Percentiles rank a stretch among this genome's conserved stretches.
phyloP scores from a whole-genome alignment of 2,113 vertebrate species.

The Mixornis gularis region DNA sequence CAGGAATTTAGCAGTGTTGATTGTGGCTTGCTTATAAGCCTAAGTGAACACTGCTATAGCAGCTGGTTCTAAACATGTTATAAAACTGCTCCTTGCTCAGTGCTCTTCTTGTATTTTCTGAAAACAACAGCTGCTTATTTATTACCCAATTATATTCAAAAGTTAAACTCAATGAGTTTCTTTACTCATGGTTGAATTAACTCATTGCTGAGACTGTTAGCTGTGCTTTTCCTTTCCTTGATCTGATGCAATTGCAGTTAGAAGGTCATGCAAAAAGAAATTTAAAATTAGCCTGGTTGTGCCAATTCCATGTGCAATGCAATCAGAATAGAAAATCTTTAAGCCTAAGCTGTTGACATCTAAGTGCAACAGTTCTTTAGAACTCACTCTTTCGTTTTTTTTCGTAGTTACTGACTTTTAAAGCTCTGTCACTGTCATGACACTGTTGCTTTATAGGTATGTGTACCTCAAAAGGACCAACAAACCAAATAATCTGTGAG shows the following conservation, averaged over 20 bases:
- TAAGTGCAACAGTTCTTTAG: background rate
- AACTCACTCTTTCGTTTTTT: background rate
- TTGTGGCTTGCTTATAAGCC: background rate
- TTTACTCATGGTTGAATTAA: conserved; percentile 19
- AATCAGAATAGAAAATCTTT: background rate
- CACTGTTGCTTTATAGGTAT: background rate
- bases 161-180: conserved; percentile 4
- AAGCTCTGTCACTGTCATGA: background rate
- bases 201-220: conserved; percentile 1
- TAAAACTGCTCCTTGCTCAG: background rate
- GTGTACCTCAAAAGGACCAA: background rate
- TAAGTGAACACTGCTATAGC: background rate
- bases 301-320: background rate
- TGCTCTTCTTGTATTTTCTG: background rate
- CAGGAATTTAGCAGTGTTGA: background rate
- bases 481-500: background rate
- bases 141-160: conserved; percentile 26
- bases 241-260: conserved; percentile 5
- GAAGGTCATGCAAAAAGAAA: conserved; percentile 28
- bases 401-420: background rate
- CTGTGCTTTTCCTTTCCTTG: background rate
- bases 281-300: background rate
- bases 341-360: background rate
- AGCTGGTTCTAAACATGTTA: background rate
- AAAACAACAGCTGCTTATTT: conserved; percentile 33